Conservation (phyloP, 92 coral and sea anemone species). For the Umimayanthus kanabou region DNA sequence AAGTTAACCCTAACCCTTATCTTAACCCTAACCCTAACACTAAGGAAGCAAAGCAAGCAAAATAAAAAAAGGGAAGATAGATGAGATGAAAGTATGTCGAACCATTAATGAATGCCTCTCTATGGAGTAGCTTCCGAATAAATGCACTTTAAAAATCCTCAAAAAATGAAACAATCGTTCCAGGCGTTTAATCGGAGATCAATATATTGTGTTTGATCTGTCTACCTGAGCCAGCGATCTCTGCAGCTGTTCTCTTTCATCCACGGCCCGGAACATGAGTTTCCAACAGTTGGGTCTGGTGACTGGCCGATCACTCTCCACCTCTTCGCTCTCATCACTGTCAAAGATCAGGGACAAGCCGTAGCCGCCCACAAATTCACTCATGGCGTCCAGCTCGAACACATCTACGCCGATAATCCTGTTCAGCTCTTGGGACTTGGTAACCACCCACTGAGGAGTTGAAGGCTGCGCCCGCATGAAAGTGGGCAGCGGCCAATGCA, state of each 20-base stretch:
- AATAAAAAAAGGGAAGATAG: too few species aligned
- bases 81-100: too few species aligned
- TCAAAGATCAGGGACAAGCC: conserved; percentile 90
- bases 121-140: too few species aligned
- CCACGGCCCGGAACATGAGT: conserved; percentile 77
- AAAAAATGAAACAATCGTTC: too few species aligned
- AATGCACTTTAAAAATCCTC: too few species aligned
- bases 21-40: too few species aligned
- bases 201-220: neutral
- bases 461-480: conserved; percentile 93
- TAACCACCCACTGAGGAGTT: conserved; percentile 98
- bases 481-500: conserved; percentile 98
- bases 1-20: too few species aligned
- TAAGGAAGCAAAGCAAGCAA: too few species aligned
- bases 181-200: neutral
- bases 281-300: conserved; percentile 76
- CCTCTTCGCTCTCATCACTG: conserved; percentile 57
- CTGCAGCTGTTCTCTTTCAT: conserved; percentile 92
- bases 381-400: conserved; percentile 65
- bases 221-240: conserved; percentile 86
- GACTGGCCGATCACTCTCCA: conserved; percentile 53
- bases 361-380: conserved; percentile 77
- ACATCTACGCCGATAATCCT: conserved; percentile 89
- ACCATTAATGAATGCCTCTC: too few species aligned
- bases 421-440: conserved; percentile 77